Evolutionary conservation across 2,888 invertebrate species (phyloP).

Genomic region (Lymantria dispar): DNA sequence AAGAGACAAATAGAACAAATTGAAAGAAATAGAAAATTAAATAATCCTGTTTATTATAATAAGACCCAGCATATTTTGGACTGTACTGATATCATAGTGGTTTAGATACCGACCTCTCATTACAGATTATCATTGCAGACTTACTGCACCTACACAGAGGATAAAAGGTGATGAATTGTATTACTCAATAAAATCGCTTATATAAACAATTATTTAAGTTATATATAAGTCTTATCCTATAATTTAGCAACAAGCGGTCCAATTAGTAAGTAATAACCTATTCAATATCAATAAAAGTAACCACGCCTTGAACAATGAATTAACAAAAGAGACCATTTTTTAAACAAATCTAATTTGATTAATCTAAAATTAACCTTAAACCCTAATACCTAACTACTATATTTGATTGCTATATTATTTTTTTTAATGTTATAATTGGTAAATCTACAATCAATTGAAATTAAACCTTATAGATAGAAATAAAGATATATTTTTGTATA

Average conservation of each 20-base stretch:
- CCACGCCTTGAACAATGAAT: conserved; percentile 31
- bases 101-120: too few relatives aligned
- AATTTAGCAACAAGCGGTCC: conserved; percentile 9
- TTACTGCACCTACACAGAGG: too few relatives aligned
- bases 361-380: neutral
- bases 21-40: too few relatives aligned
- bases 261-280: conserved; percentile 23
- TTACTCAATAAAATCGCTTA: too few relatives aligned
- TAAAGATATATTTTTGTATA: neutral
- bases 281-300: conserved; percentile 28
- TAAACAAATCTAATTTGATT: neutral
- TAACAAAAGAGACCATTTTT: conserved; percentile 16
- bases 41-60: too few relatives aligned
- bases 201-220: too few relatives aligned
- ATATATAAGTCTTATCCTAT: too few relatives aligned
- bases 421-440: neutral
- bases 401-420: neutral
- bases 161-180: too few relatives aligned
- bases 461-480: neutral
- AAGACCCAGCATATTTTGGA: too few relatives aligned
- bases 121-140: too few relatives aligned
- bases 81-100: too few relatives aligned
- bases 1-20: too few relatives aligned
- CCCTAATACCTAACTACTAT: neutral
- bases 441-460: neutral